Evolutionary conservation across 2,113 vertebrate species (phyloP), one percentile per base, ranked within the genome.

Genomic region (Leucosticte australis): DNA sequence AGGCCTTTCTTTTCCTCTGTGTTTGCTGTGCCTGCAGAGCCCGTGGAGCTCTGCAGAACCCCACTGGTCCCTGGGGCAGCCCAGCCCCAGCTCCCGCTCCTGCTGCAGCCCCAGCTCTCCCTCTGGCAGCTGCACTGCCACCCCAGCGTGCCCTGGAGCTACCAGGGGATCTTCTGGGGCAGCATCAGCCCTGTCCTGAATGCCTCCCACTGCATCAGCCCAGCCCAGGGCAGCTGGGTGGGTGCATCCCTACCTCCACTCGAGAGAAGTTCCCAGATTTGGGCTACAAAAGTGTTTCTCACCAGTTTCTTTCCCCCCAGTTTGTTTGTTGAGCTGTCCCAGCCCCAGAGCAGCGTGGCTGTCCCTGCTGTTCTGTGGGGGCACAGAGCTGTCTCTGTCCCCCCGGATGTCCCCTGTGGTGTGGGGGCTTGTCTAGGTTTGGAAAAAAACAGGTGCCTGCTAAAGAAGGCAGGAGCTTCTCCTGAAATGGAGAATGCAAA

Each of bases 341-440:
- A 55, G 17, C 17, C 52, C 53, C 18, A 30, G 30, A 55, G 52
- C 28, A 55, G 4, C 3, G 52, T 19, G 52, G 7, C 11, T 47
- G 22, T 23, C 10, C 46, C 46, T 22, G 46, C 46, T 4, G 46
- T 22, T 22, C 10, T 47, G 89, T 94, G 94, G 81, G 89, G 87
- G 95, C 95, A 30, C 92, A 39, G 89, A 82, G 78, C 69, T 64
- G 79, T 53, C 87, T 85, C 86, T 88, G 84, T 35, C 23, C 24
- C n/a, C 35, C 16, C 1, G 16, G 35, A 1, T 39, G 59, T 62
- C 35, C 4, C 37, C 60, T 13, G 12, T 41, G 59, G 15, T 39
- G 26, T n/a, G n/a, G n/a, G n/a, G n/a, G n/a, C n/a, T n/a, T n/a
- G n/a, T n/a, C n/a, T n/a, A n/a, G n/a, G n/a, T n/a, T n/a, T n/a